phyloP scores from a whole-genome alignment of 2,797 vertebrate species.

The Coracias cyanogaster region DNA sequence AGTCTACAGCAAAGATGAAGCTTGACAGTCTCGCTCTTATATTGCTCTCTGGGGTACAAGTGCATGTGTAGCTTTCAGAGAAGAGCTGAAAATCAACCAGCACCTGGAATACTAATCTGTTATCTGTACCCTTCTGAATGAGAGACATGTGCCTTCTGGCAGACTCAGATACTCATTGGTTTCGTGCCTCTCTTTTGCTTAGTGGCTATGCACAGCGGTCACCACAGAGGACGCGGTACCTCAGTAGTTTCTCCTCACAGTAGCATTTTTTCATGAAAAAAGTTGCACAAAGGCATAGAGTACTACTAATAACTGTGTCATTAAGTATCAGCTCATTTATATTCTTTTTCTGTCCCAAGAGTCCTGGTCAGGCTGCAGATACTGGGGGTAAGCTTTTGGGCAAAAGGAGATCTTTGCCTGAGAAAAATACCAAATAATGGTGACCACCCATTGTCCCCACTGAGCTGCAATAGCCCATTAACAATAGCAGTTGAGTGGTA shows the following conservation, averaged over 20 bases:
- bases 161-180: neutral
- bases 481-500: neutral
- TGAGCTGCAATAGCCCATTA: neutral
- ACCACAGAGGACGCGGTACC: accelerated
- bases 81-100: slow-evolving; percentile 60
- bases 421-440: neutral
- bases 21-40: slow-evolving; percentile 53
- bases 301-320: neutral
- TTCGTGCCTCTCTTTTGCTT: neutral
- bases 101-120: slow-evolving; percentile 60
- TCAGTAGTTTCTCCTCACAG: neutral
- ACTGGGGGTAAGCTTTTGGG: neutral
- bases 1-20: slow-evolving; percentile 61
- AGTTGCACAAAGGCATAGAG: neutral
- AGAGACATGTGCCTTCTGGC: slow-evolving; percentile 31
- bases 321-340: neutral
- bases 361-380: neutral
- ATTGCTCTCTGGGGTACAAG: slow-evolving; percentile 52
- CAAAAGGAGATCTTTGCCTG: neutral
- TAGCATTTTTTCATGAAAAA: neutral
- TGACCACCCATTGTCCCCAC: neutral
- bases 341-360: neutral
- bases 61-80: slow-evolving; percentile 45
- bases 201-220: neutral
- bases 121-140: slow-evolving; percentile 1